Evolutionary conservation across 1,140 invertebrate species (phyloP), one percentile per base, ranked within the genome.

Genomic region (Leptopilina clavipes): DNA sequence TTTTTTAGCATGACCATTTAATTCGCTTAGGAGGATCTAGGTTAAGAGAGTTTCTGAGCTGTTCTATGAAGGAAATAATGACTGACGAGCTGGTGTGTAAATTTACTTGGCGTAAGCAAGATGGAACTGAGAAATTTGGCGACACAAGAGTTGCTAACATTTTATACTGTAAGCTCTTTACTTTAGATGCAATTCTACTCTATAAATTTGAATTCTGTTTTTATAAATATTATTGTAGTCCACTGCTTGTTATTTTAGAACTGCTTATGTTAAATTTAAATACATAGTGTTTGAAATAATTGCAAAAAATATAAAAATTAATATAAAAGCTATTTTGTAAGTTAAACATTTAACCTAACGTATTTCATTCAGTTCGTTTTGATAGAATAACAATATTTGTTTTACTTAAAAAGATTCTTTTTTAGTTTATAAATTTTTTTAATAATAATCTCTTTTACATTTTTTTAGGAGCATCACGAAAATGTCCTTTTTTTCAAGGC

Each of bases 1-100:
- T n/a, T n/a, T n/a, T 56, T 56, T 56, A 56, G 52, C 52, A 56
- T 19, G 52, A 56, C 52, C 52, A 56, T 19, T 56, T 19, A 19
- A 19, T 56, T 56, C 52, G 17, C 3, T 56, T 56, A 56, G 52
- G 52, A 9, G 52, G 19, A 9, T 19, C 11, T 3, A 56, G 3
- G 0, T 22, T 56, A 22, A 56, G 17, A 19, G 17, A 56, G 9
- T 56, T 56, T 10, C n/a, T 56, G 0, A 3, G n/a, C 6, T 9
- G 6, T 3, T 17, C 52, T 18, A 9, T 56, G 0, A 56, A 17
- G 19, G 5, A 56, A 56, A 10, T 56, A 9, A 22, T 56, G 19
- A 9, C 52, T 17, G 52, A 56, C 52, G 11, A n/a, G 1, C 17
- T 56, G 0, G 52, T 56, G 0, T 19, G 6, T 0, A 18, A 56